These are phyloP conservation scores for Apamea sordens DNA, from an alignment of 2,888 invertebrate genomes.

Conservation along the genomic window DNA sequence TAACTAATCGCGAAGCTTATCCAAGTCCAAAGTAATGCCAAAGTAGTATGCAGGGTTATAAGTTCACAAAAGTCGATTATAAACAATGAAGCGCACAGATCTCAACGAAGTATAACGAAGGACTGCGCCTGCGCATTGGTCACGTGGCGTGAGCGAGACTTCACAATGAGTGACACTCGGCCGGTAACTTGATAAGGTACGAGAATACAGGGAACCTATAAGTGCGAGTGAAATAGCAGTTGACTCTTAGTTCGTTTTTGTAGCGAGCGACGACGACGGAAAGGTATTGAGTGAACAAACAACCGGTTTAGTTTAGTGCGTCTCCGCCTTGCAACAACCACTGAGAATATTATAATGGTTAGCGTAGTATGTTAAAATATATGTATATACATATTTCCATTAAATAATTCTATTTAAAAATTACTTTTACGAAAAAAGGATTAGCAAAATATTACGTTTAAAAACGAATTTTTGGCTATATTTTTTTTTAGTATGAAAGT, in stretches of 20 bases:
- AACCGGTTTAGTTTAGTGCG: slow-evolving; percentile 7
- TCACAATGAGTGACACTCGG: slow-evolving; percentile 17
- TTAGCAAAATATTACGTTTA: no score
- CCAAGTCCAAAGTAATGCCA: slow-evolving; percentile 24
- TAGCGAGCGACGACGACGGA: slow-evolving; percentile 18
- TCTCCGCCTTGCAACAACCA: slow-evolving; percentile 13
- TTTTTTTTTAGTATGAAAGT: no score
- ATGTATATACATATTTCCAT: background rate
- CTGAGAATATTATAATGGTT: slow-evolving; percentile 17
- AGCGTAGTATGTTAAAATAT: slow-evolving; percentile 8
- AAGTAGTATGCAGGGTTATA: slow-evolving; percentile 23
- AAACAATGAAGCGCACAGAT: slow-evolving; percentile 27
- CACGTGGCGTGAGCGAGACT: slow-evolving; percentile 22
- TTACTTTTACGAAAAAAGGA: no score
- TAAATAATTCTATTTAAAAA: no score
- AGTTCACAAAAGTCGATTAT: slow-evolving; percentile 21
- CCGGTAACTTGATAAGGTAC: slow-evolving; percentile 20
- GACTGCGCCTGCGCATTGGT: slow-evolving; percentile 14
- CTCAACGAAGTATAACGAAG: slow-evolving; percentile 24
- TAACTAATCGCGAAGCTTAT: slow-evolving; percentile 21
- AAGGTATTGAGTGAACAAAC: slow-evolving; percentile 12
- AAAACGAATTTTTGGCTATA: no score
- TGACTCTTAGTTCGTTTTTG: slow-evolving; percentile 20
- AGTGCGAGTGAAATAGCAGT: slow-evolving; percentile 15
- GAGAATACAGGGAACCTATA: slow-evolving; percentile 19